These are phyloP conservation scores for Edolisoma coerulescens DNA, from an alignment of 2,113 vertebrate genomes.

Conservation along the genomic window DNA sequence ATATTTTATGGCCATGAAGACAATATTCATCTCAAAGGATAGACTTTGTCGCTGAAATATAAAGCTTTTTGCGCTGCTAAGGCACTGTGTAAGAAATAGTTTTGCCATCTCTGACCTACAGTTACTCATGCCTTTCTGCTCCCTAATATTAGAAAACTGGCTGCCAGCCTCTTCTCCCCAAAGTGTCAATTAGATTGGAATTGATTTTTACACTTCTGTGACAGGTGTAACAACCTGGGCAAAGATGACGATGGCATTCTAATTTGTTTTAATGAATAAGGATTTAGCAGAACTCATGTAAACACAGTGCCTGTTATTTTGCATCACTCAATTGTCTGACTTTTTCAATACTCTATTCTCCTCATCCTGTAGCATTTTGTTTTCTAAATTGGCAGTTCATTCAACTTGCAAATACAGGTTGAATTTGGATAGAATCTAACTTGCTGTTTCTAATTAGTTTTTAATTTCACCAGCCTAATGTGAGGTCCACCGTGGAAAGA, in stretches of 20 bases:
- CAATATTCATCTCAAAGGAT: background rate
- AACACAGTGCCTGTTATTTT: background rate
- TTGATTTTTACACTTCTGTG: background rate
- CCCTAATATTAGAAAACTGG: background rate
- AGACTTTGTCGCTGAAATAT: background rate
- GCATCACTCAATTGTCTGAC: background rate
- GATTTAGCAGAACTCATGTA: background rate
- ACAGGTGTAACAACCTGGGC: background rate
- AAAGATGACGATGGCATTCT: background rate
- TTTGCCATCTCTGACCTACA: background rate
- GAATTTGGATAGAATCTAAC: background rate
- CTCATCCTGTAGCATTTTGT: background rate
- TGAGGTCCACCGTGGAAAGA: background rate
- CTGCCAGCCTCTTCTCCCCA: background rate
- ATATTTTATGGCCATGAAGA: background rate
- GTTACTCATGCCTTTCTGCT: background rate
- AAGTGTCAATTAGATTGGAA: slow-evolving; percentile 28
- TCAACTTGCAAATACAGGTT: background rate
- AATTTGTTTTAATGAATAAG: background rate
- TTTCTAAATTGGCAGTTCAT: background rate
- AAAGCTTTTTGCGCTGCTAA: background rate
- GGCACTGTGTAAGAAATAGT: background rate
- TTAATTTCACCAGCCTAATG: background rate
- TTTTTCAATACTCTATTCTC: background rate
- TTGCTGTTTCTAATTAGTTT: background rate